Conservation (phyloP, 2,113 vertebrate genomes). For the Thamnaconus septentrionalis region DNA sequence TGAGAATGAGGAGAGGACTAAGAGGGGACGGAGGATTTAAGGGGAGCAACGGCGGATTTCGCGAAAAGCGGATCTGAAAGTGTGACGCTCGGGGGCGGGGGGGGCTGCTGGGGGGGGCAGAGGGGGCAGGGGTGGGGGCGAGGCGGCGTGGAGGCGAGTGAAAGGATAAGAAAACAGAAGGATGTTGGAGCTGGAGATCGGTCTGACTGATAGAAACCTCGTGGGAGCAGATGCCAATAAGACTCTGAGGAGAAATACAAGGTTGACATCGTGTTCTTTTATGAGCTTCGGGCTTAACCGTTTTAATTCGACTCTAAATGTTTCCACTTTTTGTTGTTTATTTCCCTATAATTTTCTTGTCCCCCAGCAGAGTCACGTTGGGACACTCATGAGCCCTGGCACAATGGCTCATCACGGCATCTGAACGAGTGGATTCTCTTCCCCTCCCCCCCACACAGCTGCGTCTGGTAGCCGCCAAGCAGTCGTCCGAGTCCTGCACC, state of each 20-base stretch:
- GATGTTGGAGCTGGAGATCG: background rate
- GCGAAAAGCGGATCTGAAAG: conserved; percentile 17
- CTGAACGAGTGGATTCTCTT: background rate
- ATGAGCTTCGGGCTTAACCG: background rate
- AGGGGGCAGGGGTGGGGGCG: too few relatives aligned
- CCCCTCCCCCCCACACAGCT: too few relatives aligned
- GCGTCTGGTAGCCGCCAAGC: too few relatives aligned
- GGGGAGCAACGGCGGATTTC: background rate
- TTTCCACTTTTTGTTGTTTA: conserved; percentile 6
- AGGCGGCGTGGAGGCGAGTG: conserved; percentile 5
- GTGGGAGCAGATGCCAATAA: background rate
- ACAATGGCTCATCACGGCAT: conserved; percentile 21
- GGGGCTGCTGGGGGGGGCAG: background rate
- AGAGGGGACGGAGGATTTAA: conserved; percentile 1
- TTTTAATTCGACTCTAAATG: background rate
- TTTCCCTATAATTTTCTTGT: background rate
- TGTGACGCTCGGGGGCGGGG: conserved; percentile 32
- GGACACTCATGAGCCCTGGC: conserved; percentile 25
- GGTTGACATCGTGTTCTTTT: conserved; percentile 1
- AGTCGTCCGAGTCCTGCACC: too few relatives aligned
- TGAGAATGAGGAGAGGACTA: conserved; percentile 8
- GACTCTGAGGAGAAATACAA: background rate
- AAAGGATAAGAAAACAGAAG: conserved; percentile 12
- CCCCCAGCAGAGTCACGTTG: conserved; percentile 22
- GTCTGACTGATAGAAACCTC: conserved; percentile 11